Evolutionary conservation across 2,797 vertebrate genomes (phyloP).

Genomic region (Muscicapa striata): DNA sequence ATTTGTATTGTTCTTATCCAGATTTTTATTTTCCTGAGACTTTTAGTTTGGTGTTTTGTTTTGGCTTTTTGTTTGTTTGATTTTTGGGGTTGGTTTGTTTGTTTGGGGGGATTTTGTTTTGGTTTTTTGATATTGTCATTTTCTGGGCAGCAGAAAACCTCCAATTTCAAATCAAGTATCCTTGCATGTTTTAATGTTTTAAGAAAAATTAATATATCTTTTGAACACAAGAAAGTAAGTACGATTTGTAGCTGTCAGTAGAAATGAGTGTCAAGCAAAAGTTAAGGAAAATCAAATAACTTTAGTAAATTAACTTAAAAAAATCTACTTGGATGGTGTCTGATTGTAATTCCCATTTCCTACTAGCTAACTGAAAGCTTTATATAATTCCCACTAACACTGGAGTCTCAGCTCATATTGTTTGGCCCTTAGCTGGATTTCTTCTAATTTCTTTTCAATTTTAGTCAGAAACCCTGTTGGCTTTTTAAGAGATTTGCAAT

Average conservation of each 20-base stretch:
- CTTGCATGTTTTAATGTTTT: neutral
- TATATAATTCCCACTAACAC: slow-evolving; percentile 18
- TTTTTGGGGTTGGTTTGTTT: neutral
- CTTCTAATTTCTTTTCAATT: slow-evolving; percentile 55
- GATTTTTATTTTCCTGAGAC: neutral
- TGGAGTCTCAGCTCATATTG: slow-evolving; percentile 33
- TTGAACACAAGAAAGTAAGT: neutral
- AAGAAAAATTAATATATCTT: neutral
- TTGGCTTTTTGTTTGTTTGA: neutral
- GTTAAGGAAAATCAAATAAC: slow-evolving; percentile 16
- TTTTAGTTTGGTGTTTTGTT: neutral
- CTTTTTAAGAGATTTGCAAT: slow-evolving; percentile 46
- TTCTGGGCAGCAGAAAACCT: neutral
- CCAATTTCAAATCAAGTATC: neutral
- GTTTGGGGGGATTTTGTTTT: neutral
- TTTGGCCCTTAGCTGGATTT: slow-evolving; percentile 45
- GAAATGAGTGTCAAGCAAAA: slow-evolving; percentile 10
- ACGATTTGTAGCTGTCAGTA: neutral
- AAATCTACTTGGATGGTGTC: slow-evolving; percentile 6
- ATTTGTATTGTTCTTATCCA: neutral
- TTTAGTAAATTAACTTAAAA: slow-evolving; percentile 14
- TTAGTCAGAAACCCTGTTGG: slow-evolving; percentile 6
- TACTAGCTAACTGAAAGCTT: slow-evolving; percentile 34
- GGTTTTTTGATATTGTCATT: neutral
- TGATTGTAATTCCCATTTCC: slow-evolving; percentile 41